Base-by-base conservation (phyloP, 37 sponge, comb jelly and placozoan genomes). In the Spongilla lacustris region DNA sequence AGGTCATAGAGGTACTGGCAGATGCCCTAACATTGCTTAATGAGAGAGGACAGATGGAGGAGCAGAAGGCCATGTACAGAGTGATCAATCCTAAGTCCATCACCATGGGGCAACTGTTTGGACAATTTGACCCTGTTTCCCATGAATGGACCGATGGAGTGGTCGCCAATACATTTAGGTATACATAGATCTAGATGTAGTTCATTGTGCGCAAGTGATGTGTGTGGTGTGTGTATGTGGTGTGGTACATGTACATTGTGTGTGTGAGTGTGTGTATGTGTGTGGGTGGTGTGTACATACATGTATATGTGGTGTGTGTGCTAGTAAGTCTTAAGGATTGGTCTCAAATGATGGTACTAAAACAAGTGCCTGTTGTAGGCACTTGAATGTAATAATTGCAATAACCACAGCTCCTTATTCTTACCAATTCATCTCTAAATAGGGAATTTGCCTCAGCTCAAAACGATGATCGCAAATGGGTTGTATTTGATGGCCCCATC, bases 131-230 rank as follows among this genome's bases (percentile, higher is more conserved):
- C 67, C 99, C 97, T 67, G 95, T 98, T 23, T 98, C 99, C 19
- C 99, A 98, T 67, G 99, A 98, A 80, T 98, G 99, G 99, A 97
- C 99, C 8, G 99, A 98, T 84, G 99, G 99, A 23, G 92, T 96
- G 17, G 93, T 98, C 9, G 99, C 99, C 71, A 97, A 93, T 70
- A 98, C 97, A 0, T 98, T 98, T 89, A 84, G 96, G 92, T 92
- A 80, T 27, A 28, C n/a, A 34, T 33, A 12, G 12, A 17, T 41
- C 29, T 27, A 26, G 19, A 25, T 74, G 19, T 26, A 26, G n/a
- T 27, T 26, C 29, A 21, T n/a, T n/a, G n/a, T n/a, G n/a, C n/a
- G n/a, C n/a, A n/a, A n/a, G n/a, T n/a, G n/a, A n/a, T n/a, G n/a
- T n/a, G n/a, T n/a, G n/a, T n/a, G n/a, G n/a, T n/a, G n/a, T n/a